Percentiles rank a stretch among this genome's conserved stretches.
phyloP scores from a whole-genome alignment of 2,888 invertebrate species.

The Scaptomyza reducta region DNA sequence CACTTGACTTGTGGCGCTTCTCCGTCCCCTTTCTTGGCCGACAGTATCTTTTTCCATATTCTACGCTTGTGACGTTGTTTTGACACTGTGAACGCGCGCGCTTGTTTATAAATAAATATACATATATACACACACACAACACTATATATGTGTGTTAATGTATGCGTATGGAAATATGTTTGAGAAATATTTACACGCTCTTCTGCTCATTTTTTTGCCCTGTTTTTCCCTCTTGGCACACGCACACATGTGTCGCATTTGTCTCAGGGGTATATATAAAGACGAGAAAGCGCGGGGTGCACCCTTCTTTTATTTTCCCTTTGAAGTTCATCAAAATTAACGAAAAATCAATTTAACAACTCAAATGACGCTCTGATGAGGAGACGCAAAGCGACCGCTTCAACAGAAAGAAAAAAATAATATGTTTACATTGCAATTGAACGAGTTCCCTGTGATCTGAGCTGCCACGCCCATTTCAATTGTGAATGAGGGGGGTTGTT shows the following conservation, averaged over 20 bases:
- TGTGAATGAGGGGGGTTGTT: constrained; percentile 28
- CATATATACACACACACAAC: neutral
- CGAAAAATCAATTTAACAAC: constrained; percentile 76
- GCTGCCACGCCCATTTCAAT: constrained; percentile 58
- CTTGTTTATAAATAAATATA: constrained; percentile 77
- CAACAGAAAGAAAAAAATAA: constrained; percentile 9
- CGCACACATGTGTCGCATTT: constrained; percentile 60
- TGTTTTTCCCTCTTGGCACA: constrained; percentile 8
- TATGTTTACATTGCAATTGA: constrained; percentile 68
- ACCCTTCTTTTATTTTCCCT: constrained; percentile 62
- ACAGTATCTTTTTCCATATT: constrained; percentile 3
- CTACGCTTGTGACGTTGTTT: constrained; percentile 71
- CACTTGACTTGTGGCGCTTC: constrained; percentile 78
- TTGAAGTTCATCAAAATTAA: constrained; percentile 78
- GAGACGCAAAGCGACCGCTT: constrained; percentile 20
- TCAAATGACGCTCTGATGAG: constrained; percentile 77
- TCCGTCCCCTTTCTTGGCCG: neutral
- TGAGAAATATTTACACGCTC: constrained; percentile 66
- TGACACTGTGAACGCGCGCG: constrained; percentile 75
- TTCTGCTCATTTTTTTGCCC: constrained; percentile 29
- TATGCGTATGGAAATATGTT: constrained; percentile 49
- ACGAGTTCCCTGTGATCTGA: constrained; percentile 54
- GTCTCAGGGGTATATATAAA: neutral
- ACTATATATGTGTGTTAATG: constrained; percentile 1
- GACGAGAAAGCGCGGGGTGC: neutral